Evolutionary conservation across 2,888 invertebrate genomes (phyloP).

Genomic region (Cephalotes varians): DNA sequence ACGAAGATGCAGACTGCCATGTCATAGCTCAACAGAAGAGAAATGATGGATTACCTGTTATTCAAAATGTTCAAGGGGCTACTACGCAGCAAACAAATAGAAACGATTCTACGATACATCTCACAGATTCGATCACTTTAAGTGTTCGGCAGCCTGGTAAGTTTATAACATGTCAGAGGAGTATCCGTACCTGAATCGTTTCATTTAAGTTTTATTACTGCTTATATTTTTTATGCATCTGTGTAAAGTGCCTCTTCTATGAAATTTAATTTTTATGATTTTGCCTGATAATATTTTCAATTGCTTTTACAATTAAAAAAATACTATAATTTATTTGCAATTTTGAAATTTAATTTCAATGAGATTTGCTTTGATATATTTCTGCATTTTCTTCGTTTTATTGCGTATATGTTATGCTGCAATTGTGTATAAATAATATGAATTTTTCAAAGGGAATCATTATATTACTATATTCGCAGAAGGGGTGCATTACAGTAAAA

Average conservation of each 20-base stretch:
- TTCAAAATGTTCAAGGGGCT: constrained; percentile 91
- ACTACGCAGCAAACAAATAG: constrained; percentile 75
- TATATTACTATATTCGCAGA: constrained; percentile 55
- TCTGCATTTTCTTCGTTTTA: not conserved
- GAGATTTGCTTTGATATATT: not conserved
- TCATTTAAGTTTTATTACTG: not conserved
- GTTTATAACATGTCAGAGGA: constrained; percentile 40
- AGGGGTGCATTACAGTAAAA: constrained; percentile 72
- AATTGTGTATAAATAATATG: not conserved
- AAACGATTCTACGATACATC: constrained; percentile 88
- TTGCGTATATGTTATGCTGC: not conserved
- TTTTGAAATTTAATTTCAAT: constrained; percentile 24
- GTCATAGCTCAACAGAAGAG: constrained; percentile 92
- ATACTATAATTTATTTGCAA: not conserved
- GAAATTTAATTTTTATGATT: constrained; percentile 46
- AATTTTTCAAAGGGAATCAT: constrained; percentile 1
- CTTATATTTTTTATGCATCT: constrained; percentile 30
- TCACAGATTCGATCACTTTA: constrained; percentile 91
- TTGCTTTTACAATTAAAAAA: not conserved
- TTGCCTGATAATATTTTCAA: not conserved
- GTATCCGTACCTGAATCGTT: not conserved
- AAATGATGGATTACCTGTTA: constrained; percentile 90
- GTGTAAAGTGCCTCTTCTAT: constrained; percentile 68
- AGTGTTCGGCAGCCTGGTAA: constrained; percentile 87
- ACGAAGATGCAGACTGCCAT: constrained; percentile 92